These are phyloP conservation scores for Cynoglossus semilaevis DNA, from an alignment of 2,113 vertebrate species.

Conservation along the genomic window DNA sequence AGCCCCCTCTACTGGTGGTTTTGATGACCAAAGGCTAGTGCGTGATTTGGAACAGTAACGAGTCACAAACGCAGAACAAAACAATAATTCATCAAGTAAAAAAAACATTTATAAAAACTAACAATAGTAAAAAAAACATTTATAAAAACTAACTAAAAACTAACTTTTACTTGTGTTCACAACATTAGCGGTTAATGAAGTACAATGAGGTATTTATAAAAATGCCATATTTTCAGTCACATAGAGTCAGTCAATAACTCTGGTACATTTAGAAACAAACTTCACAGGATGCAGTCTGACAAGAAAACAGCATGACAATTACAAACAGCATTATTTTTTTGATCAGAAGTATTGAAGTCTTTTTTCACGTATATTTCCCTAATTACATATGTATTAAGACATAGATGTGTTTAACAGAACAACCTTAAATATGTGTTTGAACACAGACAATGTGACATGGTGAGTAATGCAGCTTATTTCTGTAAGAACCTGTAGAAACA, in stretches of 20 bases:
- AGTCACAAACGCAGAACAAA: background rate
- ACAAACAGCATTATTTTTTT: slow-evolving; percentile 39
- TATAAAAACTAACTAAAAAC: too few species aligned
- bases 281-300: slow-evolving; percentile 35
- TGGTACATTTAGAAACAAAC: slow-evolving; percentile 32
- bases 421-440: slow-evolving; percentile 12
- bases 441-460: slow-evolving; percentile 5
- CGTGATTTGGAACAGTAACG: too few species aligned
- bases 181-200: slow-evolving; percentile 52
- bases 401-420: slow-evolving; percentile 10
- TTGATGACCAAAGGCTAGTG: slow-evolving; percentile 19
- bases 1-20: slow-evolving; percentile 40
- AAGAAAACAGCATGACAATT: slow-evolving; percentile 37
- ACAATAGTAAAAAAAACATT: slow-evolving; percentile 39
- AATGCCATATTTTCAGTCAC: slow-evolving; percentile 22
- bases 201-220: slow-evolving; percentile 60
- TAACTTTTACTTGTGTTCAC: slow-evolving; percentile 13
- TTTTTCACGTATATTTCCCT: slow-evolving; percentile 9
- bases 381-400: slow-evolving; percentile 9
- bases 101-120: slow-evolving; percentile 45
- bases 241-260: slow-evolving; percentile 39
- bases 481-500: slow-evolving; percentile 4
- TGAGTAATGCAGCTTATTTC: slow-evolving; percentile 2
- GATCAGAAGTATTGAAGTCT: slow-evolving; percentile 22
- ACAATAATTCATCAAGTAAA: slow-evolving; percentile 14